phyloP scores from a whole-genome alignment of 2,797 vertebrate genomes.

The Amblyraja radiata region DNA sequence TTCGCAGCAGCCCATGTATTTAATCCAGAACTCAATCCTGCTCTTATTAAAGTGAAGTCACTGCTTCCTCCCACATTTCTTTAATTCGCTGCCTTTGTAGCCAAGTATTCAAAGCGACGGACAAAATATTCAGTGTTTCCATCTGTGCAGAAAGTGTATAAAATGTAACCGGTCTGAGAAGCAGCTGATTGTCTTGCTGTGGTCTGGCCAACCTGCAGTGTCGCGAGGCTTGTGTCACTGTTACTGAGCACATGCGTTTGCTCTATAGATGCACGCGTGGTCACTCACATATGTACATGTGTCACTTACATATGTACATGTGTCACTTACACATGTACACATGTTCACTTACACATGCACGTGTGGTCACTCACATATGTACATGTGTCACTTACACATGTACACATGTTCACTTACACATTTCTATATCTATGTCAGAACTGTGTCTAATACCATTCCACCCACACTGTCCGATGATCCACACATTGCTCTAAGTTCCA shows the following conservation, averaged over 20 bases:
- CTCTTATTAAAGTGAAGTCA: background rate
- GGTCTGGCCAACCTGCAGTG: background rate
- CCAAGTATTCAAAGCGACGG: conserved; percentile 29
- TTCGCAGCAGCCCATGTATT: background rate
- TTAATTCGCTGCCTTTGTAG: conserved; percentile 16
- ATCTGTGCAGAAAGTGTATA: conserved; percentile 12
- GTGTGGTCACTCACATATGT: too few relatives aligned
- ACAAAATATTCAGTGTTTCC: conserved; percentile 12
- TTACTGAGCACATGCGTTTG: background rate
- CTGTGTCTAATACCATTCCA: background rate
- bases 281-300: too few relatives aligned
- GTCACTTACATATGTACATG: too few relatives aligned
- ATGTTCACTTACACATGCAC: too few relatives aligned
- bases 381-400: too few relatives aligned
- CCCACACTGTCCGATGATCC: background rate
- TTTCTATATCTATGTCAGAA: too few relatives aligned
- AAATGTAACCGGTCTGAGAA: background rate
- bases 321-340: too few relatives aligned
- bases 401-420: too few relatives aligned
- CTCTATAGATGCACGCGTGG: too few relatives aligned
- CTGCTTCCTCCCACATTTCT: conserved; percentile 12
- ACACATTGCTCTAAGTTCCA: background rate
- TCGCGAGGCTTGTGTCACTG: background rate
- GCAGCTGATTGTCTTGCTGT: conserved; percentile 1
- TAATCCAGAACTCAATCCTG: background rate